Conservation (phyloP, 2,888 invertebrate genomes). For the Nasonia oneida region DNA sequence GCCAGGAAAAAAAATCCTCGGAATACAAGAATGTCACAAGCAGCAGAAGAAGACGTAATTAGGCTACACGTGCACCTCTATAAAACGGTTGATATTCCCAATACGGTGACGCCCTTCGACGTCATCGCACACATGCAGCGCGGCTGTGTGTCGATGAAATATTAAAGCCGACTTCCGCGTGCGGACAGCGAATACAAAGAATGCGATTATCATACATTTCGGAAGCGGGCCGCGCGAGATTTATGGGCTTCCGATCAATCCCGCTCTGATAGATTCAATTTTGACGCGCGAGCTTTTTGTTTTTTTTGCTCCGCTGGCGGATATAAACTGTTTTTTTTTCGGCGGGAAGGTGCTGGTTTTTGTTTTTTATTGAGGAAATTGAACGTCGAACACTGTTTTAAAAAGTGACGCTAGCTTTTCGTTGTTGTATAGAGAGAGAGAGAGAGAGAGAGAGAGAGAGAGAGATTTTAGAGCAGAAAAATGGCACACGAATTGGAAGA, state of each 20-base stretch:
- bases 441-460: no score
- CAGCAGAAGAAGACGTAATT: background rate
- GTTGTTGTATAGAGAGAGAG: no score
- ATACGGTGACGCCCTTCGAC: background rate
- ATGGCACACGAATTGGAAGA: no score
- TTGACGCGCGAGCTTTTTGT: background rate
- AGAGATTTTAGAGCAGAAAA: no score
- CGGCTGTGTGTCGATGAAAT: constrained; percentile 28
- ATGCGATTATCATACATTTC: constrained; percentile 33
- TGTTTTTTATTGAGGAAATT: constrained; percentile 13
- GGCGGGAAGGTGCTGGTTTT: no score
- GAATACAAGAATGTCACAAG: background rate
- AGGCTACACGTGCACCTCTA: background rate
- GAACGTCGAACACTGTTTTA: background rate
- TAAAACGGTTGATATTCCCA: background rate
- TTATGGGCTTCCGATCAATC: constrained; percentile 30
- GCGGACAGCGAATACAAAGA: constrained; percentile 19
- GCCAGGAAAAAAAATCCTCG: background rate
- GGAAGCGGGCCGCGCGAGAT: background rate
- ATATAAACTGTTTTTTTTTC: background rate
- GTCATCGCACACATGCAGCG: background rate
- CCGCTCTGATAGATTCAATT: constrained; percentile 29
- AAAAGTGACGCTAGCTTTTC: background rate
- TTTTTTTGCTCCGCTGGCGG: background rate
- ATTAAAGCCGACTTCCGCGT: constrained; percentile 41